phyloP scores from a whole-genome alignment of 2,888 invertebrate species.

The Halictus ligatus region DNA sequence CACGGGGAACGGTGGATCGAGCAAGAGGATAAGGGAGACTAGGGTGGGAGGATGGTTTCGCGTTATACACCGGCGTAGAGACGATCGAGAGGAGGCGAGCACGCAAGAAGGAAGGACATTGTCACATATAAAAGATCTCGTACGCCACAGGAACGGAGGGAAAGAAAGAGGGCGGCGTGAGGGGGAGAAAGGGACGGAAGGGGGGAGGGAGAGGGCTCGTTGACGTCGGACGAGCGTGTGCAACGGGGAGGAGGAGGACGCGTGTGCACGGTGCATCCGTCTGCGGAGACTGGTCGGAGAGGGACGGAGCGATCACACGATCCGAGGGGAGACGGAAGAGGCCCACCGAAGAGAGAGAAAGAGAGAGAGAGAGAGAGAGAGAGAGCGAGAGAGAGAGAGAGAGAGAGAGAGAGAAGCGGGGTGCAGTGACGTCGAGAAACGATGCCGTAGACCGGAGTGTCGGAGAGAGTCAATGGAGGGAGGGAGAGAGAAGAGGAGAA shows the following conservation, averaged over 20 bases:
- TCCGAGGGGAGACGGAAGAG: constrained; percentile 73
- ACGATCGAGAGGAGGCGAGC: constrained; percentile 7
- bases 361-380: not conserved
- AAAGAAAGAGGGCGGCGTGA: not conserved
- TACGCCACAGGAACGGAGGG: not conserved
- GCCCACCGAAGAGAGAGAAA: not conserved
- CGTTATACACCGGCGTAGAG: not conserved
- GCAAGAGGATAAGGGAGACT: not conserved
- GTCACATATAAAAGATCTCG: constrained; percentile 44
- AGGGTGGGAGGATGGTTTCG: not conserved
- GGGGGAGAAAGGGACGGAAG: not conserved
- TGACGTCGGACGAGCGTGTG: constrained; percentile 54
- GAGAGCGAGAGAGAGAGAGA: constrained; percentile 16
- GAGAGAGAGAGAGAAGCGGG: constrained; percentile 21
- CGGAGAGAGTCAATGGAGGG: constrained; percentile 57
- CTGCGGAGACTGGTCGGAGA: constrained; percentile 48
- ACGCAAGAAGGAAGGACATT: constrained; percentile 55
- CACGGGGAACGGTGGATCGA: not conserved
- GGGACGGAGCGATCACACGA: constrained; percentile 61
- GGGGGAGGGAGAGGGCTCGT: constrained; percentile 1
- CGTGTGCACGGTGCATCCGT: constrained; percentile 49
- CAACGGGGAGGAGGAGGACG: constrained; percentile 57
- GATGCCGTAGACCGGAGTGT: constrained; percentile 34
- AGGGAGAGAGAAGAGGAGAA: constrained; percentile 33
- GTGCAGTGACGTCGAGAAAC: constrained; percentile 41